phyloP scores from a whole-genome alignment of 1,140 invertebrate genomes.

The Samia ricini region DNA sequence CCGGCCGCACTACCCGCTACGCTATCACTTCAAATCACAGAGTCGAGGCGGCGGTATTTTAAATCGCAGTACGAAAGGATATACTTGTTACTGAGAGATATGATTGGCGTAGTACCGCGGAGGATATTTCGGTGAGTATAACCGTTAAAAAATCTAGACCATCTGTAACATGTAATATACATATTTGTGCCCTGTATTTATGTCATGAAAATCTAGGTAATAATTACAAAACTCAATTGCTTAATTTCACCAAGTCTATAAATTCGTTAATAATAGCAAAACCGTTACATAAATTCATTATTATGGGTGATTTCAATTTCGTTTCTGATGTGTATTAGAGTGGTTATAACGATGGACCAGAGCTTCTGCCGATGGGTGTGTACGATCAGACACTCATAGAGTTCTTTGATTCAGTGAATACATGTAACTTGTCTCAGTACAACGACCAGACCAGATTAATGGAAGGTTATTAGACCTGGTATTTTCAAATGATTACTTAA shows the following conservation, averaged over 20 bases:
- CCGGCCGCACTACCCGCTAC: too few relatives aligned
- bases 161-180: constrained; percentile 6
- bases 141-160: constrained; percentile 9
- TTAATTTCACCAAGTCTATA: constrained; percentile 16
- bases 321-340: background rate
- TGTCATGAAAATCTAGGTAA: constrained; percentile 20
- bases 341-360: background rate
- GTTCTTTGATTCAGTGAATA: constrained; percentile 1
- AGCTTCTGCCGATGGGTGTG: background rate
- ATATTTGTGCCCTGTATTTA: constrained; percentile 24
- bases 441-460: constrained; percentile 1
- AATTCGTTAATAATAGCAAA: background rate
- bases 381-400: background rate
- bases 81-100: too few relatives aligned
- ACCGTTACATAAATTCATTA: constrained; percentile 12
- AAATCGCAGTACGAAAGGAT: too few relatives aligned
- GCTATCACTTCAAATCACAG: too few relatives aligned
- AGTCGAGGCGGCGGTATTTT: constrained; percentile 21
- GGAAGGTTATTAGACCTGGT: too few relatives aligned
- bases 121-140: constrained; percentile 23
- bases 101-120: constrained; percentile 22
- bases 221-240: constrained; percentile 14
- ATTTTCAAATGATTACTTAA: too few relatives aligned
- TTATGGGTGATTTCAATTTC: constrained; percentile 7
- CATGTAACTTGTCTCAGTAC: constrained; percentile 13